Evolutionary conservation across 2,797 vertebrate species (phyloP).

Genomic region (Sebastes wilsoni): DNA sequence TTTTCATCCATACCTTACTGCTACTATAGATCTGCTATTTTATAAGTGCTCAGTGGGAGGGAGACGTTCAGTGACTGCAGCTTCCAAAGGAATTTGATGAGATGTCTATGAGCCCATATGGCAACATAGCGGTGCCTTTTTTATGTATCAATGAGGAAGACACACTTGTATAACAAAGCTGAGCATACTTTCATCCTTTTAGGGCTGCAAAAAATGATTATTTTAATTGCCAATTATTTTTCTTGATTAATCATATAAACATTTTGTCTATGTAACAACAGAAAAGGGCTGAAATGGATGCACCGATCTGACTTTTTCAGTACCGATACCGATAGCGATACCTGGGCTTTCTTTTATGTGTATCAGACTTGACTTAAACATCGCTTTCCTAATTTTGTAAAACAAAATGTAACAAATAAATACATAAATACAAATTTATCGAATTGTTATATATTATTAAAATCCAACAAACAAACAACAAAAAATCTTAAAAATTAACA

Average conservation of each 20-base stretch:
- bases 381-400: too few species aligned
- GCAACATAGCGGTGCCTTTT: not conserved
- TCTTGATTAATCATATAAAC: not conserved
- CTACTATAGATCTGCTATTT: not conserved
- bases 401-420: too few species aligned
- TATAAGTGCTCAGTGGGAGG: not conserved
- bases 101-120: not conserved
- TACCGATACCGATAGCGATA: too few species aligned
- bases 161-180: not conserved
- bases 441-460: too few species aligned
- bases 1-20: not conserved
- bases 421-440: too few species aligned
- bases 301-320: accelerated
- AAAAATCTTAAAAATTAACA: too few species aligned
- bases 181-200: not conserved
- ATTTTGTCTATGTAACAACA: not conserved
- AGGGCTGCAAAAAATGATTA: not conserved
- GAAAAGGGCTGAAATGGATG: not conserved
- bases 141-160: not conserved
- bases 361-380: too few species aligned
- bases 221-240: not conserved
- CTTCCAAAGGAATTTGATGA: not conserved
- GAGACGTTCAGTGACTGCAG: not conserved
- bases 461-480: too few species aligned
- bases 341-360: too few species aligned